Evolutionary conservation across 2,113 vertebrate genomes (phyloP), one percentile per base, ranked within the genome.

Genomic region (Chrysochloris asiatica): DNA sequence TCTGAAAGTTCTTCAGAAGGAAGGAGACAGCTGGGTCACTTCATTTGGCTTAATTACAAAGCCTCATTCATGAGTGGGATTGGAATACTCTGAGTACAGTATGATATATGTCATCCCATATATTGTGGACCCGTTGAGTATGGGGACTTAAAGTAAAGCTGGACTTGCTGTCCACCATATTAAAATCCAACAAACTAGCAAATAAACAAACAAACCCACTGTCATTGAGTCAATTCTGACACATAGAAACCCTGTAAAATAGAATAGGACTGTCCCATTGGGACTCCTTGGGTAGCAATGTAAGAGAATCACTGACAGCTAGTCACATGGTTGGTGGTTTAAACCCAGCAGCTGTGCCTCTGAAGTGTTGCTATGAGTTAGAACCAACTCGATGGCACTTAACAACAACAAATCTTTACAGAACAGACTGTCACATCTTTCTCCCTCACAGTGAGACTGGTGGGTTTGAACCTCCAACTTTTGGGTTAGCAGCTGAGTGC

Each of bases 1-100:
- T n/a, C n/a, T 78, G 50, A 65, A 83, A 2, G 17, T n/a, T 82
- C 50, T 47, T 94, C 56, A 84, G 77, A 69, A 45, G 41, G 56
- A 41, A 80, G 33, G 6, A 36, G 7, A 79, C 38, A 33, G 8
- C 21, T 24, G 26, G 28, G 14, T 48, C 10, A 71, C 52, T 17
- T 6, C 36, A 26, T 73, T 11, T 14, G 11, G 14, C 33, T 38
- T 79, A 79, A 67, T 43, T 22, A 36, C 4, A 54, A 67, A 86
- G 30, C 30, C 12, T 59, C 26, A 2, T 17, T 72, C 3, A 24
- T 28, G 14, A 7, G 22, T 79, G 3, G 14, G 22, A 19, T 24
- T 43, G 38, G 3, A 43, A 13, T 26, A 45, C 13, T 41, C 71
- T 7, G 24, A n/a, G 13, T 12, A 26, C 2, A 17, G 28, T 6